These are phyloP conservation scores for Petrocephalus schoutedeni DNA, from an alignment of 2,797 vertebrate genomes.

Conservation along the genomic window DNA sequence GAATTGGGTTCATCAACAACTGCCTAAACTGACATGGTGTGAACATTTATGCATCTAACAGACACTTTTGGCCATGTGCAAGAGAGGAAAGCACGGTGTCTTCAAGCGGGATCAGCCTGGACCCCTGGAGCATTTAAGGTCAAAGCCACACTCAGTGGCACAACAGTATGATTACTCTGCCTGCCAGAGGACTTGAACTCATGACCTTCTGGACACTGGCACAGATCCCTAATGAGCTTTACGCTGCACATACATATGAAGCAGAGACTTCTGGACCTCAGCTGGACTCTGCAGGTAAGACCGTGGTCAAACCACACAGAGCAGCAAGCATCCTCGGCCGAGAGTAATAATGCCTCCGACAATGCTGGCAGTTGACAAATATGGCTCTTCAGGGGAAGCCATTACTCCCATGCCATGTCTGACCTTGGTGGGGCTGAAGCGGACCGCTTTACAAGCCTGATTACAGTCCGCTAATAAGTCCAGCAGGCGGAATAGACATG, in stretches of 20 bases:
- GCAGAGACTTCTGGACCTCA: background rate
- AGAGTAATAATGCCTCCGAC: background rate
- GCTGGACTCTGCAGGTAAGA: background rate
- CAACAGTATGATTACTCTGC: background rate
- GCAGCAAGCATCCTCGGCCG: background rate
- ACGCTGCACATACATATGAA: background rate
- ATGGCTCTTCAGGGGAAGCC: background rate
- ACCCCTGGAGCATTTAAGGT: background rate
- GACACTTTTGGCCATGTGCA: background rate
- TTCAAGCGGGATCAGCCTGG: background rate
- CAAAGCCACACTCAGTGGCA: background rate
- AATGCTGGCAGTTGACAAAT: background rate
- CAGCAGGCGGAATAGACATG: background rate
- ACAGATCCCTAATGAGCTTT: background rate
- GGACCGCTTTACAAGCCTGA: background rate
- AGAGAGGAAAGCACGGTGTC: background rate
- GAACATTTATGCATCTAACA: background rate
- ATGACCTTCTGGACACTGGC: background rate
- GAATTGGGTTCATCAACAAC: too few relatives aligned
- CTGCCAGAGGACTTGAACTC: background rate
- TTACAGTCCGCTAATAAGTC: background rate
- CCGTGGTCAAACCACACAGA: background rate
- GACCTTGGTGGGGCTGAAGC: conserved; percentile 4
- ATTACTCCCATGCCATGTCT: background rate
- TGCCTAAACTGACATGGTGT: background rate